These are phyloP conservation scores for Horisme vitalbata DNA, from an alignment of 2,888 invertebrate genomes.

Conservation along the genomic window DNA sequence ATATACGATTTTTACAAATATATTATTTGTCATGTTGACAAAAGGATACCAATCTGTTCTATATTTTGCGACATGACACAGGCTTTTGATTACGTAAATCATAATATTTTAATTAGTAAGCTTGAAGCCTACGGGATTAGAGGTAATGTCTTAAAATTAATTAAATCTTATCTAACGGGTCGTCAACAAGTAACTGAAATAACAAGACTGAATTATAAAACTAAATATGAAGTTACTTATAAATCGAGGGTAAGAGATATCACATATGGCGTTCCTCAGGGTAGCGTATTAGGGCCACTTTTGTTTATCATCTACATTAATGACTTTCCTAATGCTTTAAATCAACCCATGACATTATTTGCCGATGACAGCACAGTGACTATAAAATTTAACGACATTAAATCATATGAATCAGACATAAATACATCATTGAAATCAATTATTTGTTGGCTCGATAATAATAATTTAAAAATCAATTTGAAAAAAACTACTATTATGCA, in stretches of 20 bases:
- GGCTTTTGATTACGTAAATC: no score
- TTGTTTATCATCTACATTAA: conserved; percentile 5
- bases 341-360: background rate
- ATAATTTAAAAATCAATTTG: conserved; percentile 1
- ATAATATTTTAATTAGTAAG: no score
- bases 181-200: no score
- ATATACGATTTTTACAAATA: no score
- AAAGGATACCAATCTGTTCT: no score
- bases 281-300: conserved; percentile 4
- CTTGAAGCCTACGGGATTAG: background rate
- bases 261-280: no score
- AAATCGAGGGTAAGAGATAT: background rate
- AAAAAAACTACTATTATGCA: conserved; percentile 2
- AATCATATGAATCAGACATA: conserved; percentile 1
- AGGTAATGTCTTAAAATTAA: background rate
- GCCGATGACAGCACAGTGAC: conserved; percentile 1
- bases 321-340: conserved; percentile 2
- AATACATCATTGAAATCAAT: conserved; percentile 1
- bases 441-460: background rate
- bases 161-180: no score
- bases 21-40: no score
- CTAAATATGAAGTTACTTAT: background rate
- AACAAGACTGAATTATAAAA: background rate
- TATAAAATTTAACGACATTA: conserved; percentile 1
- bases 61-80: no score